phyloP scores from a whole-genome alignment of 2,113 vertebrate genomes.

The Casuarius casuarius region DNA sequence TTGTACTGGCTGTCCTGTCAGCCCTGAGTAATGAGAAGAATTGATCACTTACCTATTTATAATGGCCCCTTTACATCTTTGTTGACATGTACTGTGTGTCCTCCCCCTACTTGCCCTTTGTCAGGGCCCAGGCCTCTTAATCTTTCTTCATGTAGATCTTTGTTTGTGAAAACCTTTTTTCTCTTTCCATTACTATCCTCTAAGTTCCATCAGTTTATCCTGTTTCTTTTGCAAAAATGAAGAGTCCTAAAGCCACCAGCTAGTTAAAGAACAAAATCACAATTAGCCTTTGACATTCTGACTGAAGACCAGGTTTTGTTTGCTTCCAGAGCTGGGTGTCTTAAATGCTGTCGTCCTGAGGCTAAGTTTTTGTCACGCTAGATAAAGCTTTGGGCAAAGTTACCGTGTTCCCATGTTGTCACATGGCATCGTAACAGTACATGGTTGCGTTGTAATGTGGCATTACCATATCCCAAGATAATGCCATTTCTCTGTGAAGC shows the following conservation, averaged over 20 bases:
- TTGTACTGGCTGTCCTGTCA: background rate
- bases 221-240: background rate
- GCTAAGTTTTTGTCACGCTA: background rate
- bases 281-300: background rate
- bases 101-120: background rate
- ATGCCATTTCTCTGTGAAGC: background rate
- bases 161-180: background rate
- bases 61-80: background rate
- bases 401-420: accelerated
- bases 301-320: background rate
- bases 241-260: background rate
- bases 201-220: background rate
- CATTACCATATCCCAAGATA: background rate
- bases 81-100: background rate
- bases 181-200: background rate
- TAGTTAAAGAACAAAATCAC: background rate
- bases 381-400: background rate
- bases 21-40: background rate
- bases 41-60: background rate
- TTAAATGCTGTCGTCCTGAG: background rate
- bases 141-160: background rate
- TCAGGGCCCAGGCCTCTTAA: background rate
- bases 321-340: background rate
- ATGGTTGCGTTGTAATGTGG: background rate
- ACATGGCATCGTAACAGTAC: accelerated